Evolutionary conservation across 1,140 invertebrate species (phyloP), one percentile per base, ranked within the genome.

Genomic region (Melanaphis sacchari): DNA sequence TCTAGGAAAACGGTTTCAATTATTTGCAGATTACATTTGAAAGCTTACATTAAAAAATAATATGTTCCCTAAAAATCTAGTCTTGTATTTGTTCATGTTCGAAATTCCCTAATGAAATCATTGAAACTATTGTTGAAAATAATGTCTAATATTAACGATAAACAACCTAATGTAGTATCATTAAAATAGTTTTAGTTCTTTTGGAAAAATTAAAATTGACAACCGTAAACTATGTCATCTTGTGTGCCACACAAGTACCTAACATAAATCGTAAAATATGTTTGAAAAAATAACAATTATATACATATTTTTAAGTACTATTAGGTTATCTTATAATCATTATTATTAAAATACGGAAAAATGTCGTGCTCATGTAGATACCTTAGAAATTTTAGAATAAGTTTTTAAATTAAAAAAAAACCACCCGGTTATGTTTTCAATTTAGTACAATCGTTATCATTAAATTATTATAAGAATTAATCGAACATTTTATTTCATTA

Each of bases 401-500:
- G 91, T 85, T 84, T 93, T 93, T 93, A 84, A 93, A 84, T 82
- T 93, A 93, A 84, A 91, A 90, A 90, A 82, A 92, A 92, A 93
- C 91, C 91, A 93, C 91, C 91, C 81, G n/a, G 36, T 93, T 93
- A 93, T 93, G 91, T 93, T 93, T 93, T 93, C 66, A 93, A 93
- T 93, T 93, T 93, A 93, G 91, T 93, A 93, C 91, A 93, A 93
- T 93, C 91, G 91, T 93, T 93, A 93, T 85, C 91, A 93, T 93
- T 91, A 81, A 91, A 91, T 91, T 93, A 93, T 93, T 93, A 84
- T 82, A 93, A 85, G 91, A 93, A 93, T 93, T 93, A 84, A 93
- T 52, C 76, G 36, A 93, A 93, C 66, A 54, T 84, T 93, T 93
- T 93, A 41, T 93, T 93, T 93, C 81, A 40, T 93, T 85, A 85